Percentiles rank a stretch among this genome's conserved stretches.
phyloP scores from a whole-genome alignment of 2,113 vertebrate species.

The Tragulus kanchil region DNA sequence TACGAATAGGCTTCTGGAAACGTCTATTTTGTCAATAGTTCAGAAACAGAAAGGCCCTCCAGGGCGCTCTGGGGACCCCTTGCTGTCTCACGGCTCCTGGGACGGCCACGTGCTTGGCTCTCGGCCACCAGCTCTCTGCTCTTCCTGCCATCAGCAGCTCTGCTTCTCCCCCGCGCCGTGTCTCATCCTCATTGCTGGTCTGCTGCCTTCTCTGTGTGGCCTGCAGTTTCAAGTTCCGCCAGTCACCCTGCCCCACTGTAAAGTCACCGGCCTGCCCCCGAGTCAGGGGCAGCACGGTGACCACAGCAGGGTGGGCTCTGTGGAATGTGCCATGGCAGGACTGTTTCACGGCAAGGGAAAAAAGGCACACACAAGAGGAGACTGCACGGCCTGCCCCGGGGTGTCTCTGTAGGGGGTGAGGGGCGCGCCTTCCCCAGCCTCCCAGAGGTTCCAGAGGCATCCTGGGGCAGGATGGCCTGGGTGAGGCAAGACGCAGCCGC shows the following conservation, averaged over 20 bases:
- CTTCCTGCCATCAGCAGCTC: neutral
- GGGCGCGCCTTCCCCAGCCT: fast-evolving
- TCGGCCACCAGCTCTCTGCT: neutral
- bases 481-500: neutral
- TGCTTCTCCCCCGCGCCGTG: neutral
- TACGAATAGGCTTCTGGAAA: neutral
- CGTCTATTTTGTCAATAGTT: too few species aligned
- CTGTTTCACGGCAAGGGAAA: neutral
- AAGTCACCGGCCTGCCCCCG: neutral
- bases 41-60: neutral
- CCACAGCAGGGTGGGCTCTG: fast-evolving
- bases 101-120: fast-evolving
- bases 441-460: neutral
- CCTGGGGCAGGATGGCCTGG: neutral
- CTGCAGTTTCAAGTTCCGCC: neutral
- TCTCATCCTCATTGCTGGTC: neutral
- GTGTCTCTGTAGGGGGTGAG: fast-evolving
- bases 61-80: fast-evolving
- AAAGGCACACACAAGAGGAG: neutral
- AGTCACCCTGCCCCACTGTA: too few species aligned
- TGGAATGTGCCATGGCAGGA: neutral
- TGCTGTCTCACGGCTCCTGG: neutral
- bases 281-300: neutral
- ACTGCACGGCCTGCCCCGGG: fast-evolving
- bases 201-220: neutral